Evolutionary conservation across 2,888 invertebrate genomes (phyloP).

Genomic region (Cephus runcator): DNA sequence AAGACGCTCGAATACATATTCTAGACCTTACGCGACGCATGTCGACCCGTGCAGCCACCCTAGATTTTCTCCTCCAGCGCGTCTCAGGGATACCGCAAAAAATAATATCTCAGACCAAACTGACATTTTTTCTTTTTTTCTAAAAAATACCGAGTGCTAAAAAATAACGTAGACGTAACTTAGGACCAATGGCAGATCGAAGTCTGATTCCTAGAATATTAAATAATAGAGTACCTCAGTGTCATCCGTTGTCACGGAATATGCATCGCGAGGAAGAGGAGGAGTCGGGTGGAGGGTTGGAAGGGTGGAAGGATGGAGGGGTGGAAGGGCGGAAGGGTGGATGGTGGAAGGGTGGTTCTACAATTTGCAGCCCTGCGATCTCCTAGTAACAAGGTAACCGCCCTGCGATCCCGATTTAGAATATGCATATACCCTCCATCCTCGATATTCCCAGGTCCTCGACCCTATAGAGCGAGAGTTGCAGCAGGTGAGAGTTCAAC

Average conservation of each 20-base stretch:
- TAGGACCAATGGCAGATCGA: not conserved
- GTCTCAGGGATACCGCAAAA: not conserved
- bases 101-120: not conserved
- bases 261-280: slow-evolving; percentile 10
- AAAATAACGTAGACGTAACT: not conserved
- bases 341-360: not conserved
- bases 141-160: not conserved
- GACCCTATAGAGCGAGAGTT: not conserved
- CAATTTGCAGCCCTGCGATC: not conserved
- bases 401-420: slow-evolving; percentile 7
- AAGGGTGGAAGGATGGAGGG: too few species aligned
- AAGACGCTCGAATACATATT: not conserved
- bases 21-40: not conserved
- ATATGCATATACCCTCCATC: slow-evolving; percentile 19
- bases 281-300: not conserved
- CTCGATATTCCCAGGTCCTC: not conserved
- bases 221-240: slow-evolving; percentile 26
- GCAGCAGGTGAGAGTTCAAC: not conserved
- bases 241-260: slow-evolving; percentile 22
- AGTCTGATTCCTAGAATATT: not conserved
- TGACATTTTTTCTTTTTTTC: not conserved
- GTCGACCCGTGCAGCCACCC: not conserved
- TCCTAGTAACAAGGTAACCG: not conserved
- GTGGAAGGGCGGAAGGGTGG: too few species aligned
- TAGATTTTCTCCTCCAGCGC: not conserved